These are phyloP conservation scores for Sebastolobus altivelis DNA, from an alignment of 2,797 vertebrate genomes.

Conservation along the genomic window DNA sequence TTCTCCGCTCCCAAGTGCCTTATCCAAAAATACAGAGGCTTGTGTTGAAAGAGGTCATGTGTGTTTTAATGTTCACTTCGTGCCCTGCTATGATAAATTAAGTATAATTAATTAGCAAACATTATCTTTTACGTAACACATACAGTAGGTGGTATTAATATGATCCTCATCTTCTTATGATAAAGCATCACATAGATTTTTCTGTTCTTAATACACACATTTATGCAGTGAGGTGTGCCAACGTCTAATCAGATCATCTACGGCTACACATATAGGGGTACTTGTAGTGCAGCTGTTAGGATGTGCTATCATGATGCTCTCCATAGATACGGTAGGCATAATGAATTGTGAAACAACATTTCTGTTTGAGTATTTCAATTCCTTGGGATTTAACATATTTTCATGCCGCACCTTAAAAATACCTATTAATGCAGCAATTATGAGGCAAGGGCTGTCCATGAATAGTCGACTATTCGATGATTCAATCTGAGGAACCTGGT, in stretches of 20 bases:
- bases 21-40: constrained; percentile 8
- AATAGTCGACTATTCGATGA: background rate
- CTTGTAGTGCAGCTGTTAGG: background rate
- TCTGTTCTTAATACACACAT: background rate
- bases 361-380: background rate
- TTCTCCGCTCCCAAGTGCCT: constrained; percentile 25
- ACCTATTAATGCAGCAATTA: background rate
- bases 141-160: background rate
- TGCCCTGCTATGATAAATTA: background rate
- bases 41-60: background rate
- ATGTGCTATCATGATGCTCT: background rate
- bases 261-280: background rate
- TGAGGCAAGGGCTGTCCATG: background rate
- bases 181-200: background rate
- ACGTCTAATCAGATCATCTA: constrained; percentile 15
- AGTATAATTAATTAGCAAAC: constrained; percentile 21
- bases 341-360: background rate
- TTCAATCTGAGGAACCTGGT: background rate
- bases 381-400: background rate
- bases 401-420: background rate
- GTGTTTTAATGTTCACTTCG: constrained; percentile 20
- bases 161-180: constrained; percentile 15
- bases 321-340: background rate
- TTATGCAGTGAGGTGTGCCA: constrained; percentile 4
- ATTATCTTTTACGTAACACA: background rate